Base-by-base conservation (phyloP, 2,797 vertebrate genomes). In the Hirundo rustica region DNA sequence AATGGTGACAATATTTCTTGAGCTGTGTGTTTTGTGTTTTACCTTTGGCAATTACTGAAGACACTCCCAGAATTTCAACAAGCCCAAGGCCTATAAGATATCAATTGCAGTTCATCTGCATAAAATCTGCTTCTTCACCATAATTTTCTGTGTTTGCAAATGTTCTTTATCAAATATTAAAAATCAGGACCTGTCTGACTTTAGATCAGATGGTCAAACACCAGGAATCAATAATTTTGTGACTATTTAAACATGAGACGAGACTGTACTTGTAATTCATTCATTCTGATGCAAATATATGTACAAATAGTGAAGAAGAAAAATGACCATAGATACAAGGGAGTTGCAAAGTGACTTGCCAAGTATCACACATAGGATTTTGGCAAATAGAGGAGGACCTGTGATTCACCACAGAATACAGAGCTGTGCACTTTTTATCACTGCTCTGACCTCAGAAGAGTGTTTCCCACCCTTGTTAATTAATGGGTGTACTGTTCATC, bases 391-490 rank as follows among this genome's bases (percentile, higher is more conserved):
- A 74, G 58, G 20, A 83, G 12, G 38, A 80, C 30, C 6, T n/a
- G 19, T 48, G 60, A 60, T 44, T 79, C 65, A 32, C 55, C 3
- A 1, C 48, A 79, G 66, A 71, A 71, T 38, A n/a, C 58, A 53
- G 67, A 90, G 17, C 32, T 73, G 8, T 67, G 45, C 21, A 29
- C 44, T 72, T 80, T 88, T 84, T 88, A 86, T 92, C 74, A 1
- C 32, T 81, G 27, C 51, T 86, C 21, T 84, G 70, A 90, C 70
- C 64, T 92, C 54, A 61, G 51, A 62, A 85, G 23, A 68, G 16
- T 32, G 25, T 76, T 95, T 96, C 88, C 50, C 85, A 93, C 22
- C 60, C 51, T 82, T 45, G 22, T n/a, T 88, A 92, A 66, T 90
- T 86, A 86, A 90, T 88, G 44, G 34, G 4, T 1, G 0, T 30